Evolutionary conservation across 2,797 vertebrate genomes (phyloP).

Genomic region (Odontamblyopus lacepedii): DNA sequence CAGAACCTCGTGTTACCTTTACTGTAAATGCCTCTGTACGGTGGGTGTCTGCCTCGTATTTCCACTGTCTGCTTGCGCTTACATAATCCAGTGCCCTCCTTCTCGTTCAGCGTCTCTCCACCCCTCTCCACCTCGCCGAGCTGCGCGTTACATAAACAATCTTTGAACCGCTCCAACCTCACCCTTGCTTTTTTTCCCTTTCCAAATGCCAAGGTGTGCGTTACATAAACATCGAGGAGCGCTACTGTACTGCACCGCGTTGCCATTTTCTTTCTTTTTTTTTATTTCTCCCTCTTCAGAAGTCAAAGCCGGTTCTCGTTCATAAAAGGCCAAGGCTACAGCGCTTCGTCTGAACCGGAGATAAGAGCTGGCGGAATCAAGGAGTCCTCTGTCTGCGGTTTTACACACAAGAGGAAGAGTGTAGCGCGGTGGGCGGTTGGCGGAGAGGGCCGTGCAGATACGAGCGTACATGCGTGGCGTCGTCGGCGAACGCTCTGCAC

Average conservation of each 20-base stretch:
- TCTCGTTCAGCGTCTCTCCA: conserved; percentile 36
- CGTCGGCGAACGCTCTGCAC: conserved; percentile 20
- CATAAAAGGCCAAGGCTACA: conserved; percentile 60
- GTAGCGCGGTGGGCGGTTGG: conserved; percentile 36
- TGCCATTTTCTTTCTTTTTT: conserved; percentile 22
- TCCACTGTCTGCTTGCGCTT: conserved; percentile 76
- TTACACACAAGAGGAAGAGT: conserved; percentile 21
- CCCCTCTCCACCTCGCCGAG: conserved; percentile 60
- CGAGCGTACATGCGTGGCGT: conserved; percentile 17
- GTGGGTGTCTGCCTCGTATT: conserved; percentile 78
- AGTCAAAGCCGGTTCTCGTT: conserved; percentile 71
- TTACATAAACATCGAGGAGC: conserved; percentile 74
- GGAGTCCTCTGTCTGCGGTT: conserved; percentile 44
- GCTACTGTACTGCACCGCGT: conserved; percentile 48
- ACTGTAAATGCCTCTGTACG: conserved; percentile 13
- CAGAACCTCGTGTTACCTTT: background rate
- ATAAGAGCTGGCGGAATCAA: conserved; percentile 66
- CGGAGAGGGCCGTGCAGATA: conserved; percentile 46
- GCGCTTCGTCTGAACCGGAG: conserved; percentile 64
- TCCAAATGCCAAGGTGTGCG: conserved; percentile 56
- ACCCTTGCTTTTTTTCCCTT: conserved; percentile 44
- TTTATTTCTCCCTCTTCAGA: conserved; percentile 16
- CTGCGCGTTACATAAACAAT: conserved; percentile 71
- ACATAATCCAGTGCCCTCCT: conserved; percentile 70
- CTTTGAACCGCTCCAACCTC: conserved; percentile 52